These are phyloP conservation scores for Palythoa caribaeorum DNA, from an alignment of 92 coral and sea anemone species.

Conservation along the genomic window DNA sequence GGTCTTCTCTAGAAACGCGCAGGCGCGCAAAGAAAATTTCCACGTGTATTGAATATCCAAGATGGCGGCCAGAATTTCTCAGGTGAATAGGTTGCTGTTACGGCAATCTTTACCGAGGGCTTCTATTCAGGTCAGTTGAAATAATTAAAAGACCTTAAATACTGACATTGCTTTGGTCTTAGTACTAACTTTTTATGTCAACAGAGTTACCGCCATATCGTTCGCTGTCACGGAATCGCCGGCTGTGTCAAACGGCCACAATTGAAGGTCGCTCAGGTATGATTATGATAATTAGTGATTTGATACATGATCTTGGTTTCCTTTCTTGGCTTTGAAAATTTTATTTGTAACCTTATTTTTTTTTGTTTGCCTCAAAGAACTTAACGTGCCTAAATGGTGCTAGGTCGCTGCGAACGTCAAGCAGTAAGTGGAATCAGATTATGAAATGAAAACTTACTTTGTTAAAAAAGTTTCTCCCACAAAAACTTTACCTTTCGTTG, in stretches of 20 bases:
- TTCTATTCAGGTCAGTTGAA: slow-evolving; percentile 44
- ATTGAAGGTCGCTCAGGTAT: not conserved
- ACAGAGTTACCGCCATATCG: slow-evolving; percentile 10
- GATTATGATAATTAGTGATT: not conserved
- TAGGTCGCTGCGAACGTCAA: slow-evolving; percentile 33
- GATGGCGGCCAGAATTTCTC: slow-evolving; percentile 80
- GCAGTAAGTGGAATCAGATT: slow-evolving; percentile 10
- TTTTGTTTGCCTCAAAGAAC: not conserved
- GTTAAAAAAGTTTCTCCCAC: too few relatives aligned
- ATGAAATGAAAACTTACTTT: too few relatives aligned
- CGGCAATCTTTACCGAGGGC: slow-evolving; percentile 50
- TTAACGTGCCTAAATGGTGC: not conserved
- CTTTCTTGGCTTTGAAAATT: not conserved
- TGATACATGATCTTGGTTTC: not conserved
- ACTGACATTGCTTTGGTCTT: not conserved
- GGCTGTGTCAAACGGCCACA: not conserved
- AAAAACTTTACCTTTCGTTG: too few relatives aligned
- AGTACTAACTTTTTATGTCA: not conserved
- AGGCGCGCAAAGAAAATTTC: slow-evolving; percentile 39
- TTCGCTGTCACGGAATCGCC: slow-evolving; percentile 1
- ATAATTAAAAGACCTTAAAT: not conserved
- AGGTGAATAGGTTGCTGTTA: slow-evolving; percentile 50
- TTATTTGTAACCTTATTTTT: not conserved
- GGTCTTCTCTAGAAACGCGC: slow-evolving; percentile 50
- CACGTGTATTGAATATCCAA: slow-evolving; percentile 70